These are phyloP conservation scores for Ichneumon xanthorius DNA, from an alignment of 2,888 invertebrate species.

Conservation along the genomic window DNA sequence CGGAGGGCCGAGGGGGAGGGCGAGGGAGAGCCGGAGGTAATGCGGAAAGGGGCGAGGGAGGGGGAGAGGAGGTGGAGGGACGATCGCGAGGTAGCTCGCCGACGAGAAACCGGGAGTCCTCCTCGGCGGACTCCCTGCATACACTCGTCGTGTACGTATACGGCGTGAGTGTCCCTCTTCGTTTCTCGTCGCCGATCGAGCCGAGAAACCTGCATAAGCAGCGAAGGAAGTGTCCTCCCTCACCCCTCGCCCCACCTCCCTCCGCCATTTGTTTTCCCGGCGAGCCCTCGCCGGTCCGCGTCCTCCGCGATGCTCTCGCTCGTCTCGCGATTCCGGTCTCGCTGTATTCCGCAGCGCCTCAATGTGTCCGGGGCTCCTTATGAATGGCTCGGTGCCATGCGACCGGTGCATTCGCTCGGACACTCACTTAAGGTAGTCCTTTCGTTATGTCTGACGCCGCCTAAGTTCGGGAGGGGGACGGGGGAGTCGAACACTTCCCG, in stretches of 20 bases:
- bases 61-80: slow-evolving; percentile 23
- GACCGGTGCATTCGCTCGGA: not conserved
- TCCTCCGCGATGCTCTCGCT: not conserved
- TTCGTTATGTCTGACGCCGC: no score
- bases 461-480: no score
- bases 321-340: slow-evolving; percentile 10
- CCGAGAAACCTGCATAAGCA: slow-evolving; percentile 41
- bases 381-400: slow-evolving; percentile 39
- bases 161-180: slow-evolving; percentile 32
- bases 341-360: slow-evolving; percentile 13
- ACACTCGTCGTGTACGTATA: slow-evolving; percentile 30
- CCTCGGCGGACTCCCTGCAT: not conserved
- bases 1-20: slow-evolving; percentile 30
- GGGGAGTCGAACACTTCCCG: no score
- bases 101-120: slow-evolving; percentile 50
- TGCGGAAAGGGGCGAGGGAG: slow-evolving; percentile 3
- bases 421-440: not conserved
- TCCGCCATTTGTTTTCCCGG: slow-evolving; percentile 30
- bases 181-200: slow-evolving; percentile 42
- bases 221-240: slow-evolving; percentile 34
- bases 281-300: not conserved
- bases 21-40: slow-evolving; percentile 2
- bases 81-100: slow-evolving; percentile 35
- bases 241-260: not conserved
- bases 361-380: slow-evolving; percentile 36